Conservation (phyloP, 2,113 vertebrate genomes). For the Eleginops maclovinus region DNA sequence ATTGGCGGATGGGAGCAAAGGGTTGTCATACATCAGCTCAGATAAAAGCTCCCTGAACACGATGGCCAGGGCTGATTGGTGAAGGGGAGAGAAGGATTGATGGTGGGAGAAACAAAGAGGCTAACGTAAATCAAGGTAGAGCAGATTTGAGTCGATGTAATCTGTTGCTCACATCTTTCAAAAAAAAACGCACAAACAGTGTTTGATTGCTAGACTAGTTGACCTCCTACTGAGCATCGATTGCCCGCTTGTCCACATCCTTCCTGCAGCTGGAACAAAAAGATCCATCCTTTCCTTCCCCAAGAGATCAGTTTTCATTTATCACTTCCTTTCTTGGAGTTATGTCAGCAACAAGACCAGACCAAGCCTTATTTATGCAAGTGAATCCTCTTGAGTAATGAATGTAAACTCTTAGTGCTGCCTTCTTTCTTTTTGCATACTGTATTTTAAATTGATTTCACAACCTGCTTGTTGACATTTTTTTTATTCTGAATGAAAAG, state of each 20-base stretch:
- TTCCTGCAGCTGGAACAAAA: slow-evolving; percentile 54
- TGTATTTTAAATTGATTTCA: slow-evolving; percentile 27
- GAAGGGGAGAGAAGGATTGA: slow-evolving; percentile 9
- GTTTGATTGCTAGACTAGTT: slow-evolving; percentile 40
- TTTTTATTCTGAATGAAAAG: slow-evolving; percentile 31
- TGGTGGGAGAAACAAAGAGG: slow-evolving; percentile 3
- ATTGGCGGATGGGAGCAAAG: background rate
- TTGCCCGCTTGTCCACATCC: slow-evolving; percentile 48
- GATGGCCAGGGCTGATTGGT: slow-evolving; percentile 13
- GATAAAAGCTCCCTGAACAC: slow-evolving; percentile 13
- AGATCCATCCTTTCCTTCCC: slow-evolving; percentile 36
- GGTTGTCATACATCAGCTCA: background rate
- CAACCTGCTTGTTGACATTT: slow-evolving; percentile 19
- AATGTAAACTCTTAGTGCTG: slow-evolving; percentile 26
- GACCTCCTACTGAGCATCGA: slow-evolving; percentile 54
- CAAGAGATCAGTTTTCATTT: slow-evolving; percentile 25
- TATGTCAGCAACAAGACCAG: slow-evolving; percentile 25
- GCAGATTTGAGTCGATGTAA: background rate
- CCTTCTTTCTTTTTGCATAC: slow-evolving; percentile 17
- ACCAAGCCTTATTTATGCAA: slow-evolving; percentile 12
- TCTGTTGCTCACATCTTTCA: slow-evolving; percentile 17
- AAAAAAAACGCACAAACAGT: slow-evolving; percentile 28
- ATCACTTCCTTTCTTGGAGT: slow-evolving; percentile 23
- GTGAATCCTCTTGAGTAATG: slow-evolving; percentile 9
- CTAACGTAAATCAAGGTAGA: background rate